phyloP scores from a whole-genome alignment of 2,113 vertebrate species.

The Corythaixoides concolor region DNA sequence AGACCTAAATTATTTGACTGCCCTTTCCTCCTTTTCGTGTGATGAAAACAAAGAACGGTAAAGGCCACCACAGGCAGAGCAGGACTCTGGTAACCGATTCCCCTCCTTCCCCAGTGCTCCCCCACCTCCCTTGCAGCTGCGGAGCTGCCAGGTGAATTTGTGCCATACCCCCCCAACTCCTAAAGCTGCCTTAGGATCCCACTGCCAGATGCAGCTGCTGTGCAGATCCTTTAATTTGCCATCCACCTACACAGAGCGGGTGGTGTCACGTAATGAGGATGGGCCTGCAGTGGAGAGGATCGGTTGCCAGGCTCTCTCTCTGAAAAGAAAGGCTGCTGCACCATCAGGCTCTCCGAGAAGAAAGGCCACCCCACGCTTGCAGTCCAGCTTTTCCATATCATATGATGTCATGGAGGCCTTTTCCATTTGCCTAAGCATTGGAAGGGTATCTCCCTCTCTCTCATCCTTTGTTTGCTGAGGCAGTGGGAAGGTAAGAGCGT shows the following conservation, averaged over 20 bases:
- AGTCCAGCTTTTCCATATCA: background rate
- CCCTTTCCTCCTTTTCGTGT: background rate
- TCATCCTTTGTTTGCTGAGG: background rate
- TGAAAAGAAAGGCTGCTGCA: background rate
- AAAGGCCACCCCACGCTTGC: background rate
- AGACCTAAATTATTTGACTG: background rate
- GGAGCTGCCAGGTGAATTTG: background rate
- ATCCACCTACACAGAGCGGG: background rate
- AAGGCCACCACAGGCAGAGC: background rate
- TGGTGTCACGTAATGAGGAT: background rate
- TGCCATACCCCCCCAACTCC: background rate
- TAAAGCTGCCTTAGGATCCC: background rate
- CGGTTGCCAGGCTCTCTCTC: background rate
- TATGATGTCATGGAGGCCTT: background rate
- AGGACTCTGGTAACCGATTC: background rate
- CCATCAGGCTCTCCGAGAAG: background rate
- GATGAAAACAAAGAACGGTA: background rate
- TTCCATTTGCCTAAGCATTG: background rate
- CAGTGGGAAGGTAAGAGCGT: background rate
- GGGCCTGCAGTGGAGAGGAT: background rate
- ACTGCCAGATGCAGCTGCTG: constrained; percentile 1
- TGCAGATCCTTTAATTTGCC: constrained; percentile 16
- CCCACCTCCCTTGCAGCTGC: background rate
- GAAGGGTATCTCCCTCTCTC: background rate
- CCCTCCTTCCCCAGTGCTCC: background rate